These are phyloP conservation scores for Holacanthus passer DNA, from an alignment of 2,113 vertebrate species.

Conservation along the genomic window DNA sequence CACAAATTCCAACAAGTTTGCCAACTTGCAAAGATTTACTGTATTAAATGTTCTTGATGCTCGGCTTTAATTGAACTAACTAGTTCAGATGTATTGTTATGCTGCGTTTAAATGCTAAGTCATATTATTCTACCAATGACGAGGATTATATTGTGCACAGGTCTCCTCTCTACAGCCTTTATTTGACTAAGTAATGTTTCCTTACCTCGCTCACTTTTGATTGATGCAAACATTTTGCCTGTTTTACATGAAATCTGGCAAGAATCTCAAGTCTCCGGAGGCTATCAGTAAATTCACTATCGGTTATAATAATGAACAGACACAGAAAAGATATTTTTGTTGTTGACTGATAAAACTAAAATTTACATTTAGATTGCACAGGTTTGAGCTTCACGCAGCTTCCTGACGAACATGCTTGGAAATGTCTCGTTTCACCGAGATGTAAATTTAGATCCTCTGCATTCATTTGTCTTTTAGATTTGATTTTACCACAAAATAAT, in stretches of 20 bases:
- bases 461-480: conserved; percentile 4
- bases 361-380: conserved; percentile 47
- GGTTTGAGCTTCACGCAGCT: not conserved
- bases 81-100: not conserved
- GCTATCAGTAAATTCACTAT: not conserved
- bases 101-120: not conserved
- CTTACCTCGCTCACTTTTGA: not conserved
- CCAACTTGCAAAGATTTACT: not conserved
- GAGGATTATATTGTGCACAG: not conserved
- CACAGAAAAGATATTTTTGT: not conserved
- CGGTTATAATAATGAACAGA: conserved; percentile 1
- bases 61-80: not conserved
- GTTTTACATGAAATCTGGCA: conserved; percentile 8
- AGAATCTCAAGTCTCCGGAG: not conserved
- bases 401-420: not conserved
- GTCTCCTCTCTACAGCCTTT: not conserved
- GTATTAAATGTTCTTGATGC: not conserved
- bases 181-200: not conserved
- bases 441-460: not conserved
- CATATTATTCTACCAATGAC: not conserved
- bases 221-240: not conserved
- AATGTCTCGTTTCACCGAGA: not conserved
- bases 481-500: not conserved
- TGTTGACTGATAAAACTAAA: conserved; percentile 8
- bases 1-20: not conserved